phyloP scores from a whole-genome alignment of 2,113 vertebrate genomes.

The Columba livia region DNA sequence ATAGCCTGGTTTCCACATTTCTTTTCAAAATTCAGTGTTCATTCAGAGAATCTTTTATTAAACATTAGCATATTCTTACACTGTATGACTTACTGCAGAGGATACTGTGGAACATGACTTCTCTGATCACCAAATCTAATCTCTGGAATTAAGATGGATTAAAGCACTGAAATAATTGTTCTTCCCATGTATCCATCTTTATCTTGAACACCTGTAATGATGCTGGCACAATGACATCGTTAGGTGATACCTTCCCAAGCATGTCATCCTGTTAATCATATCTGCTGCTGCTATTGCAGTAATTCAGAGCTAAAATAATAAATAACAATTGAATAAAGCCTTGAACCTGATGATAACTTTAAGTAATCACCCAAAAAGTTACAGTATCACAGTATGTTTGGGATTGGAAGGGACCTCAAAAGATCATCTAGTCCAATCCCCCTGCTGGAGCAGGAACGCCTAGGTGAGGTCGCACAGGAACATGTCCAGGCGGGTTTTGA shows the following conservation, averaged over 20 bases:
- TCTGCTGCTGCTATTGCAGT: neutral
- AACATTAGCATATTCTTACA: neutral
- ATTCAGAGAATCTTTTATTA: neutral
- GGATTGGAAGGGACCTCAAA: too few species aligned
- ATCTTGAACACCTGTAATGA: neutral
- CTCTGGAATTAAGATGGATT: neutral
- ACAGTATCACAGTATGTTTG: too few species aligned
- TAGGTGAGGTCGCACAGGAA: too few species aligned
- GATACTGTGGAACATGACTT: neutral
- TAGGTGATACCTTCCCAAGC: neutral
- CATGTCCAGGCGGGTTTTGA: too few species aligned
- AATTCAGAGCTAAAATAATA: neutral
- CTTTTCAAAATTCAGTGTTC: neutral
- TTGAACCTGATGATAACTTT: constrained; percentile 17
- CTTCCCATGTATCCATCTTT: neutral
- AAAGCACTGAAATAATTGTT: neutral
- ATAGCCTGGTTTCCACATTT: neutral
- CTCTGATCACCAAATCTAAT: neutral
- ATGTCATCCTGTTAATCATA: neutral
- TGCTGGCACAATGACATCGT: neutral
- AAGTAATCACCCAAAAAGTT: neutral
- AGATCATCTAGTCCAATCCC: too few species aligned
- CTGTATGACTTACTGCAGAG: neutral
- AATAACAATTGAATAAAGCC: neutral
- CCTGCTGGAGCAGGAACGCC: too few species aligned